These are phyloP conservation scores for Antheraea pernyi DNA, from an alignment of 1,140 invertebrate genomes.

Conservation along the genomic window DNA sequence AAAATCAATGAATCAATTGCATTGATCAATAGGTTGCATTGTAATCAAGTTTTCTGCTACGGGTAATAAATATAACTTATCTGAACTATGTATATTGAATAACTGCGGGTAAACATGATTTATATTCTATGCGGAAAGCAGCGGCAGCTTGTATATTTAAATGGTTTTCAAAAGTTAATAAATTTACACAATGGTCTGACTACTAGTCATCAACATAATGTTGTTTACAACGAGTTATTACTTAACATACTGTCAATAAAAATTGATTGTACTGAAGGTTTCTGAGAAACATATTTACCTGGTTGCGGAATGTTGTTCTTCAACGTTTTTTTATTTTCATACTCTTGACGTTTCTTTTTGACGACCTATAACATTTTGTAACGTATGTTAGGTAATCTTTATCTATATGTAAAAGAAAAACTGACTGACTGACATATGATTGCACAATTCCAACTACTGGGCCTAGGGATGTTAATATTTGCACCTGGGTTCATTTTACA, in stretches of 20 bases:
- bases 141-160: neutral
- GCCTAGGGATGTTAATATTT: too few relatives aligned
- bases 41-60: too few relatives aligned
- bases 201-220: neutral
- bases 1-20: too few relatives aligned
- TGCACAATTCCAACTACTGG: too few relatives aligned
- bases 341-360: conserved; percentile 40
- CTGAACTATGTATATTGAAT: neutral
- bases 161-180: neutral
- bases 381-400: neutral
- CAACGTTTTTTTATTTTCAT: conserved; percentile 34
- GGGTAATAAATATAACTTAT: too few relatives aligned
- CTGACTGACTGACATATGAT: too few relatives aligned
- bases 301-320: conserved; percentile 62
- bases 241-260: neutral
- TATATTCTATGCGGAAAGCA: neutral
- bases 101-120: neutral
- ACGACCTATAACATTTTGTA: conserved; percentile 42
- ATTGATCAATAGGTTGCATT: too few relatives aligned
- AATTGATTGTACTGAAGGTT: neutral
- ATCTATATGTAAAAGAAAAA: too few relatives aligned
- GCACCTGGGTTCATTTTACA: too few relatives aligned
- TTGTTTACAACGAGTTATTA: neutral
- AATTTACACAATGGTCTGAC: neutral
- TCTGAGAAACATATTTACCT: conserved; percentile 45